Evolutionary conservation across 2,888 invertebrate genomes (phyloP).

Genomic region (Aphodius sticticus): DNA sequence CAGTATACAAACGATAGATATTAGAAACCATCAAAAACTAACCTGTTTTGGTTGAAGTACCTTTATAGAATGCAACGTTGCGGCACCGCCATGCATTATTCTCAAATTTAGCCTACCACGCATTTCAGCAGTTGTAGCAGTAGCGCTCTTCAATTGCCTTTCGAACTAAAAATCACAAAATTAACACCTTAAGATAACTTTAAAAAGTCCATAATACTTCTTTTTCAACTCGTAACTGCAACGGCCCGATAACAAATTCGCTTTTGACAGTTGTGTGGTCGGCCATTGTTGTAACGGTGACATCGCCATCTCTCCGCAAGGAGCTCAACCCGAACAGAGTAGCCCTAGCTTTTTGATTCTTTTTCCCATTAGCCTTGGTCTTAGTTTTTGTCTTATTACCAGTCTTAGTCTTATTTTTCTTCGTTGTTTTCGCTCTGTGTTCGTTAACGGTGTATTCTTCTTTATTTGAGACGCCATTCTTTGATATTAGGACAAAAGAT

Average conservation of each 20-base stretch:
- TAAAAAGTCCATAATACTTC: slow-evolving; percentile 62
- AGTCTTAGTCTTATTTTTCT: slow-evolving; percentile 51
- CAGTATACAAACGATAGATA: too few relatives aligned
- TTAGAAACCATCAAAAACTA: too few relatives aligned
- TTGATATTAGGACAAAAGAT: slow-evolving; percentile 56
- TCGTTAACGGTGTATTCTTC: slow-evolving; percentile 34
- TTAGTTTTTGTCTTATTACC: slow-evolving; percentile 58
- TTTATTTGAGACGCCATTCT: slow-evolving; percentile 44
- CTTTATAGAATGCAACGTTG: slow-evolving; percentile 83
- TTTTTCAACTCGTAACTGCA: slow-evolving; percentile 80
- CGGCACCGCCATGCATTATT: slow-evolving; percentile 81
- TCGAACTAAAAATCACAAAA: slow-evolving; percentile 66
- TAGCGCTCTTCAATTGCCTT: slow-evolving; percentile 84
- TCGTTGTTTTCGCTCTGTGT: slow-evolving; percentile 46
- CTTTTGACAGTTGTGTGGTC: slow-evolving; percentile 85
- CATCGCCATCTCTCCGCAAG: slow-evolving; percentile 80
- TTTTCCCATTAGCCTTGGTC: slow-evolving; percentile 60
- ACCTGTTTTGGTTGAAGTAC: slow-evolving; percentile 90
- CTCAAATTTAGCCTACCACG: slow-evolving; percentile 79
- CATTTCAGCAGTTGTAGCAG: slow-evolving; percentile 89
- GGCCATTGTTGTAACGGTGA: slow-evolving; percentile 79
- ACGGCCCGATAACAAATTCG: slow-evolving; percentile 81
- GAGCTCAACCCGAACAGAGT: slow-evolving; percentile 83
- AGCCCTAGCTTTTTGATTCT: slow-evolving; percentile 74
- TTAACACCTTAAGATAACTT: background rate